Evolutionary conservation across 1,140 invertebrate species (phyloP).

Genomic region (Drosophila littoralis): DNA sequence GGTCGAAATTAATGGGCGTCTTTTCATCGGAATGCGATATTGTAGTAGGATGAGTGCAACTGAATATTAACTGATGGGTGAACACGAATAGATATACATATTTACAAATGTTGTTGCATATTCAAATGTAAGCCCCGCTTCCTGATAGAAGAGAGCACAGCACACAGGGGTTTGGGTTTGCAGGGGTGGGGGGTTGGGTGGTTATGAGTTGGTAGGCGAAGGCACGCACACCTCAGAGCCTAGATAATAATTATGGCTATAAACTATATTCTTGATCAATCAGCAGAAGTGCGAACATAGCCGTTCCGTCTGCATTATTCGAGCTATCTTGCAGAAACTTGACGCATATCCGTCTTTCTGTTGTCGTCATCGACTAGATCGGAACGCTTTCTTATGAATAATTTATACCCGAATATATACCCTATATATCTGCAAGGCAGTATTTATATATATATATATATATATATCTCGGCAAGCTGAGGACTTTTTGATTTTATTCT

Average conservation of each 20-base stretch:
- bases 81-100: constrained; percentile 8
- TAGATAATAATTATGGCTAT: background rate
- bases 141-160: background rate
- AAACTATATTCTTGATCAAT: too few relatives aligned
- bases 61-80: background rate
- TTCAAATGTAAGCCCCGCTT: background rate
- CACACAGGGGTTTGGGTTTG: constrained; percentile 4
- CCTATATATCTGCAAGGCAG: too few relatives aligned
- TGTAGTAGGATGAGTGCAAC: background rate
- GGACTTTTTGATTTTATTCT: background rate
- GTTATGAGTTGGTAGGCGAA: background rate
- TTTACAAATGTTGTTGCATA: background rate
- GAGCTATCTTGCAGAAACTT: too few relatives aligned
- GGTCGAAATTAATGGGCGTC: constrained; percentile 19
- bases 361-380: too few relatives aligned
- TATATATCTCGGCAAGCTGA: too few relatives aligned
- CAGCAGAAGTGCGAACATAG: too few relatives aligned
- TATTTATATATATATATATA: too few relatives aligned
- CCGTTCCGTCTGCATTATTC: too few relatives aligned
- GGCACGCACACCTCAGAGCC: background rate
- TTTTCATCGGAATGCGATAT: background rate
- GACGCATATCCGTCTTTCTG: too few relatives aligned
- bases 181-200: background rate
- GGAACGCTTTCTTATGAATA: background rate
- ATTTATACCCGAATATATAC: background rate